These are phyloP conservation scores for Uloborus diversus DNA, from an alignment of 1,140 invertebrate genomes.

Conservation along the genomic window DNA sequence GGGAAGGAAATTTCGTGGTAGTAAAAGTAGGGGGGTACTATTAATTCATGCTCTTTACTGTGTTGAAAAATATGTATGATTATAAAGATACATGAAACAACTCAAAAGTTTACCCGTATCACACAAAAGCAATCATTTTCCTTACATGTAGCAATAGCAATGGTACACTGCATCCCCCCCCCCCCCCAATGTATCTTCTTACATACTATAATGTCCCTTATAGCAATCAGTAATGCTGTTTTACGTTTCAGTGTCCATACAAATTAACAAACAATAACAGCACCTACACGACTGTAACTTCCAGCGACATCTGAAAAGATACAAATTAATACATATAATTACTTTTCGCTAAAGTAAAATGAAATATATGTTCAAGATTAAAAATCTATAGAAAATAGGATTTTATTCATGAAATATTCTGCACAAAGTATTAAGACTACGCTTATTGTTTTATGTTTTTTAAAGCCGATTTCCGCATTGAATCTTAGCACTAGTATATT, in stretches of 20 bases:
- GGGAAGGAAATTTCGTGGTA: neutral
- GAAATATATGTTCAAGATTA: neutral
- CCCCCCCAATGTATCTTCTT: neutral
- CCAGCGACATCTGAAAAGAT: neutral
- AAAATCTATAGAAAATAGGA: neutral
- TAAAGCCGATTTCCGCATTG: neutral
- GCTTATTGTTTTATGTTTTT: neutral
- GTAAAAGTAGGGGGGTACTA: neutral
- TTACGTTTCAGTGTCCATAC: neutral
- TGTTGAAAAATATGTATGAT: neutral
- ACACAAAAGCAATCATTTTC: constrained; percentile 1
- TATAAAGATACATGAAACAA: neutral
- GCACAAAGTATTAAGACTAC: neutral
- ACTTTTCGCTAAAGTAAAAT: neutral
- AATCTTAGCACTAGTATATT: neutral
- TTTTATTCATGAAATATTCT: neutral
- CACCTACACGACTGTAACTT: constrained; percentile 29
- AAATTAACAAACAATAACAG: constrained; percentile 13
- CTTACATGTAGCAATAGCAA: constrained; percentile 36
- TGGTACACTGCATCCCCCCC: too few relatives aligned
- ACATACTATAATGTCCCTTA: neutral
- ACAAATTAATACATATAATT: neutral
- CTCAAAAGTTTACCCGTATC: neutral
- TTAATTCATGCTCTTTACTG: neutral
- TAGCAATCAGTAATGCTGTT: neutral